Evolutionary conservation across 2,888 invertebrate genomes (phyloP), one percentile per base, ranked within the genome.

Genomic region (Protophormia terraenovae): DNA sequence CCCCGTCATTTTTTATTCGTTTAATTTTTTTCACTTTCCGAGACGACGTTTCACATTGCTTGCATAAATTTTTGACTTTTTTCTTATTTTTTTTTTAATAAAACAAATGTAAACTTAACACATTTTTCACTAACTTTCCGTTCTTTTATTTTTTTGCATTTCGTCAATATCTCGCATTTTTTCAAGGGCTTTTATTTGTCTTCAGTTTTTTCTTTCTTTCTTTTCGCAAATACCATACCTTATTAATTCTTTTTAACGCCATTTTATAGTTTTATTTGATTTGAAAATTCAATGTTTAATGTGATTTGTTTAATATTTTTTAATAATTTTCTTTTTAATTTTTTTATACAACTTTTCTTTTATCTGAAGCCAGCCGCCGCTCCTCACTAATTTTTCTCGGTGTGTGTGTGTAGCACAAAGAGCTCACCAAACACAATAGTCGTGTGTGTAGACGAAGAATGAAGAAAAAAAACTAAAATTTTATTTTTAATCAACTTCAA

Each of bases 231-330:
- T 77, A 89, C 91, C 90, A 90, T 92, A 92, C 92, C 97, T 97
- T 97, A 96, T 97, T 97, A 95, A 97, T 97, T 96, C 97, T 96
- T 96, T 97, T 97, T 96, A 97, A 96, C 95, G 97, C 97, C 97
- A 97, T 97, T 96, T 95, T 92, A 90, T 90, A 89, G 62, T 89
- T 89, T 90, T 89, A 91, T 91, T 91, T 91, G 90, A 91, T 91
- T 71, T 90, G 81, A 84, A 82, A 82, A 79, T 82, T 90, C 88
- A 88, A 88, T 90, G 29, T 67, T 80, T 80, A 55, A 27, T 71
- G 62, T 76, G 64, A 41, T 73, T 38, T 19, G 8, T 24, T 58
- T n/a, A n/a, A n/a, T n/a, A n/a, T n/a, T n/a, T n/a, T 66, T 73
- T 60, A 66, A 87, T 89, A 87, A 87, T 77, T 71, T 69, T 35